Evolutionary conservation across 2,888 invertebrate species (phyloP), one percentile per base, ranked within the genome.

Genomic region (Dryococelus australis): DNA sequence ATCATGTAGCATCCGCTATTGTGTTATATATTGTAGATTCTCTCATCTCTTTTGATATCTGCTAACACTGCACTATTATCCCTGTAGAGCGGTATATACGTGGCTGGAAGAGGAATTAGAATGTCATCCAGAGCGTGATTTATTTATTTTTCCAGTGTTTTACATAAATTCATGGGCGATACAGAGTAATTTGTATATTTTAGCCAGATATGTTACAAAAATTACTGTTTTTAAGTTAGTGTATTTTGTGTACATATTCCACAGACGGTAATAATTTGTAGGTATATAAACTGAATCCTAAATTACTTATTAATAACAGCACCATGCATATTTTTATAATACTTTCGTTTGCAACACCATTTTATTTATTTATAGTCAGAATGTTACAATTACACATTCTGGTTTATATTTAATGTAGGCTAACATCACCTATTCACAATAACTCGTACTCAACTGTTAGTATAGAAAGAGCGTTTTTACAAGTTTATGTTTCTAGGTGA

Each of bases 1-100:
- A 83, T 83, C 43, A 35, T 83, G 83, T 83, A 83, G 83, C 83
- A 35, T 83, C 83, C 83, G 43, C 28, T 83, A 27, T 83, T 83
- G 43, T 83, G 83, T 83, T 83, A 43, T 35, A 43, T 83, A 80
- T 4, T 80, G 43, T 83, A 83, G 83, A 83, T 83, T 83, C 43
- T 83, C 83, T 83, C 9, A 43, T 83, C 43, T 83, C 8, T 28
- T 65, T 24, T 65, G 65, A 65, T 65, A n/a, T 65, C 65, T 65
- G 65, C 65, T 65, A 65, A 65, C 65, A 65, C 65, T 65, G 65
- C 65, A 65, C 65, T 65, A n/a, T 65, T 65, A 12, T 65, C 65
- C 65, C 65, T 65, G 65, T 65, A 65, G 65, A 65, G 65, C 65
- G 24, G 16, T 65, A 65, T n/a, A 65, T 65, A 65, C 24, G 8